Base-by-base conservation (phyloP, 2,888 invertebrate species). In the Drosophila prolongata region DNA sequence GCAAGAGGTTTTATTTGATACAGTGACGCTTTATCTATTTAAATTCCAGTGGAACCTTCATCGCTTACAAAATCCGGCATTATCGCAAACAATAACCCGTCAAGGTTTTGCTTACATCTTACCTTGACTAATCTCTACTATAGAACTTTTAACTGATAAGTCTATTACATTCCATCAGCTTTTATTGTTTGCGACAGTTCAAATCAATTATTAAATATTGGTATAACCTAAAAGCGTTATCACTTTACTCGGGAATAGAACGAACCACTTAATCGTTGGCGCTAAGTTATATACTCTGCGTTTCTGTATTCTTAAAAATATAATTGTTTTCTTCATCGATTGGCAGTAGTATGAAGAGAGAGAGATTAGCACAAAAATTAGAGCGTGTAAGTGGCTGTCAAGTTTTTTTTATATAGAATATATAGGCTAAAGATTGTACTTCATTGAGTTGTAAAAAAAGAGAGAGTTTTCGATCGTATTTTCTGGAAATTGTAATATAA, bases 171-270 rank as follows among this genome's bases (percentile, higher is more conserved):
- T n/a, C n/a, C 16, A 13, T 10, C 10, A 11, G 40, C n/a, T 40
- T 54, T 34, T 24, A 30, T 47, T 46, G 52, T 58, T 58, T 69
- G 70, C 53, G 69, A 40, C 68, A 38, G 44, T 59, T 68, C 56
- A 56, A 84, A 76, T 74, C 77, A 69, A 65, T 71, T 57, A 50
- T 61, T 67, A 49, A 78, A 76, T 83, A 78, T 83, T 80, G 50
- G 72, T 44, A 40, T 86, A 82, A 80, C 87, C 82, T 75, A 80
- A 76, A 86, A 83, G 69, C 38, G 27, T 77, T 80, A 80, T 76
- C 84, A 68, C 52, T 5, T 10, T 6, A 14, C 58, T 49, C 6
- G 38, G 24, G 14, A 2, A 65, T 38, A n/a, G 16, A 55, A 43
- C 19, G 44, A 24, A 37, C 43, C 38, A 43, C 49, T 47, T 49